Percentiles rank a stretch among this genome's conserved stretches.
Evolutionary conservation across 1,140 invertebrate species (phyloP).

Genomic region (Drosophila ambigua): DNA sequence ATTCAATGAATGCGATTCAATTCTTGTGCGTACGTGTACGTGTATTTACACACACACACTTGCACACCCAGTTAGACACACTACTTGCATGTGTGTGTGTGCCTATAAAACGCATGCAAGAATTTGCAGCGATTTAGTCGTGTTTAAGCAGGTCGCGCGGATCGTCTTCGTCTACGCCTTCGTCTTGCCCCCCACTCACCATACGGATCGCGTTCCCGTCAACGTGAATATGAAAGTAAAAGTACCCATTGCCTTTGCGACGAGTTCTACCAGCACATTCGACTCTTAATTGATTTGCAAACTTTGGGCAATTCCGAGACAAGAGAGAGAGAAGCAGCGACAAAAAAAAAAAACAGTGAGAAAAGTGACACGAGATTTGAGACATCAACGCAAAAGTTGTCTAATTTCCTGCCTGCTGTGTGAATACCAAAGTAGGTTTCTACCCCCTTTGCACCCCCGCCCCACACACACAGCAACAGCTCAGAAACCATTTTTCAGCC

Average conservation of each 20-base stretch:
- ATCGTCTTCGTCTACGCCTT: constrained; percentile 27
- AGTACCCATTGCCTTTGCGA: constrained; percentile 22
- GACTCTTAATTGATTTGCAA: constrained; percentile 38
- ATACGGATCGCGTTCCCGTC: constrained; percentile 10
- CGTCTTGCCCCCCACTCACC: not conserved
- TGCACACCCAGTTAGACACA: constrained; percentile 1
- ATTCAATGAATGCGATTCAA: constrained; percentile 29
- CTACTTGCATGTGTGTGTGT: constrained; percentile 42
- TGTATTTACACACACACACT: not conserved
- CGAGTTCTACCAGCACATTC: not conserved
- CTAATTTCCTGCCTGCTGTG: constrained; percentile 49
- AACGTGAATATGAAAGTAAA: constrained; percentile 49
- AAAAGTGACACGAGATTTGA: constrained; percentile 44
- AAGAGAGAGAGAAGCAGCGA: constrained; percentile 3
- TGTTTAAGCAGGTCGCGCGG: constrained; percentile 48
- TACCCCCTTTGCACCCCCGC: not conserved
- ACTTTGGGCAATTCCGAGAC: constrained; percentile 13
- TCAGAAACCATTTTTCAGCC: constrained; percentile 1
- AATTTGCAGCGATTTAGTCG: constrained; percentile 77
- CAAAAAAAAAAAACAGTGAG: constrained; percentile 10
- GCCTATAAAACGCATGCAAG: constrained; percentile 67
- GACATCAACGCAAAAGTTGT: constrained; percentile 43
- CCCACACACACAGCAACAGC: not conserved
- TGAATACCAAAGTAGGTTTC: constrained; percentile 45
- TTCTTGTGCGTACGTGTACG: constrained; percentile 29